Evolutionary conservation across 2,113 vertebrate species (phyloP).

Genomic region (Odontesthes bonariensis): DNA sequence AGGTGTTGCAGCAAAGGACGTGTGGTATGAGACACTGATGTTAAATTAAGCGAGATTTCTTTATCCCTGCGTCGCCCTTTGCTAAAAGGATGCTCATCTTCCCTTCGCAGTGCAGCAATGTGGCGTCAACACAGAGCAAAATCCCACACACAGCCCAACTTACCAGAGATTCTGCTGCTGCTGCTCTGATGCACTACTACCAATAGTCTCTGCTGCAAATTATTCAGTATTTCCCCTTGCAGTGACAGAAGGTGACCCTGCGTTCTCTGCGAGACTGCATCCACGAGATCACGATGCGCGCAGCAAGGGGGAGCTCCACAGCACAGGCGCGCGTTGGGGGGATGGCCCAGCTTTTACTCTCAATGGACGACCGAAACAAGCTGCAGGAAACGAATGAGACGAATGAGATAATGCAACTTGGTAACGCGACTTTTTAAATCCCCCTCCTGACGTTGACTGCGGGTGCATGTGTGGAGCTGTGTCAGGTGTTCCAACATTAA

Average conservation of each 20-base stretch:
- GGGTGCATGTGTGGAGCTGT: background rate
- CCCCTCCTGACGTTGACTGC: background rate
- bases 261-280: constrained; percentile 76
- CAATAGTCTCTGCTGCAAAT: constrained; percentile 39
- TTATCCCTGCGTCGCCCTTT: constrained; percentile 52
- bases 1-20: background rate
- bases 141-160: constrained; percentile 35
- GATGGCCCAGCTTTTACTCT: constrained; percentile 65
- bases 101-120: constrained; percentile 41
- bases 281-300: constrained; percentile 79
- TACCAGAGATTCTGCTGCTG: constrained; percentile 65
- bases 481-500: background rate
- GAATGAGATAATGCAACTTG: constrained; percentile 8
- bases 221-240: constrained; percentile 67
- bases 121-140: constrained; percentile 30
- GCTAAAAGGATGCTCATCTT: constrained; percentile 60
- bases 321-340: constrained; percentile 69
- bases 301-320: constrained; percentile 79
- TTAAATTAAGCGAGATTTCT: constrained; percentile 51
- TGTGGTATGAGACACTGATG: constrained; percentile 7
- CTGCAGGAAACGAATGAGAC: constrained; percentile 13
- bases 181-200: constrained; percentile 44
- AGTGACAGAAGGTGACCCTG: constrained; percentile 85
- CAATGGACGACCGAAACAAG: constrained; percentile 52
- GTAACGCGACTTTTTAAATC: constrained; percentile 11